Percentiles rank a stretch among this genome's conserved stretches.
phyloP scores from a whole-genome alignment of 2,113 vertebrate species.

The Crotophaga sulcirostris region DNA sequence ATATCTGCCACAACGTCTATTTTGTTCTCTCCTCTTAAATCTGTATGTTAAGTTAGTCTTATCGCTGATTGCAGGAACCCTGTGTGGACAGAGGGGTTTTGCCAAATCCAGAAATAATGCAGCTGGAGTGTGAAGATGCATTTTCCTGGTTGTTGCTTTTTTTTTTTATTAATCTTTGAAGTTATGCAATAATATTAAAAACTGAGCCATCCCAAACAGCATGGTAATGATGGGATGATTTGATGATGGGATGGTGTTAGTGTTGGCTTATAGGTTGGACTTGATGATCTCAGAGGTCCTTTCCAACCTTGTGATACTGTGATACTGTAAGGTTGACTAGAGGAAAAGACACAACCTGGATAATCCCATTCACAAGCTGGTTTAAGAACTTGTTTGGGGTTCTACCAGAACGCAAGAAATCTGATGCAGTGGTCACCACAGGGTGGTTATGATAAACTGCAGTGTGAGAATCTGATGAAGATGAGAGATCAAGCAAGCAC shows the following conservation, averaged over 20 bases:
- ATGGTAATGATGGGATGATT: too few species aligned
- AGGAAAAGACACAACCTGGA: not conserved
- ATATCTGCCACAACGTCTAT: not conserved
- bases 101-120: not conserved
- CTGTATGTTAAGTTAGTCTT: not conserved
- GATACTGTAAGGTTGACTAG: not conserved
- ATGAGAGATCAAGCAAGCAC: rapidly evolving
- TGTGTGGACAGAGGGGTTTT: not conserved
- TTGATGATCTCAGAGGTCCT: too few species aligned
- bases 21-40: constrained; percentile 1
- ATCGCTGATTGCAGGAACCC: not conserved
- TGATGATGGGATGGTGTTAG: too few species aligned
- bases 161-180: constrained; percentile 1
- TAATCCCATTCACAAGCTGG: not conserved
- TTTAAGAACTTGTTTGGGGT: not conserved
- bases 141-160: not conserved
- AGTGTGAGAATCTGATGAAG: not conserved
- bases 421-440: not conserved
- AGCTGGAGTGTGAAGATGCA: constrained; percentile 2
- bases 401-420: not conserved
- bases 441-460: not conserved
- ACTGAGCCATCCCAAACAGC: not conserved
- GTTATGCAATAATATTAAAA: constrained; percentile 41
- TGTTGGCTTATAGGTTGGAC: too few species aligned
- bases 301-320: too few species aligned